These are phyloP conservation scores for Raja brachyura DNA, from an alignment of 2,113 vertebrate species.

Conservation along the genomic window DNA sequence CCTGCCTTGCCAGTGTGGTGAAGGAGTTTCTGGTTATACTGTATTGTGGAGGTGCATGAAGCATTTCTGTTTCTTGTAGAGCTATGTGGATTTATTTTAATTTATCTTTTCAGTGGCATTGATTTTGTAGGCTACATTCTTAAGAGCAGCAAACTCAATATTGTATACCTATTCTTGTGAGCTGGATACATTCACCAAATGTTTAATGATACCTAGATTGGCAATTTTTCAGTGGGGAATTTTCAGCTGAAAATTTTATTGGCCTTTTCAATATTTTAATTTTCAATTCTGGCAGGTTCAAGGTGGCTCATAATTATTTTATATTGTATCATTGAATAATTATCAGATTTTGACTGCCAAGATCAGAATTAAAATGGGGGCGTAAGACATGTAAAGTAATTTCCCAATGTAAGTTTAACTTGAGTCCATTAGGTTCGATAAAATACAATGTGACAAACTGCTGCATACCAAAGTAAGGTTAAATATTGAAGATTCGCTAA, in stretches of 20 bases:
- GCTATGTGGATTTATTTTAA: background rate
- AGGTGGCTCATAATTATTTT: background rate
- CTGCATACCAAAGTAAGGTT: background rate
- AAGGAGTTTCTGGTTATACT: background rate
- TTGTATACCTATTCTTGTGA: background rate
- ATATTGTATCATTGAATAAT: background rate
- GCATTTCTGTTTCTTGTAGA: background rate
- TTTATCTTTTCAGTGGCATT: background rate
- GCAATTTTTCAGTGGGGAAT: background rate
- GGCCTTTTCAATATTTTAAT: no score
- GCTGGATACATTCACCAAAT: background rate
- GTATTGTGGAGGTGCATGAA: background rate
- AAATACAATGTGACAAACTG: background rate
- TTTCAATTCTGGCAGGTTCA: no score
- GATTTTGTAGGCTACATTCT: background rate
- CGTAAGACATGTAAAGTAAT: background rate
- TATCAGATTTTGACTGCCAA: background rate
- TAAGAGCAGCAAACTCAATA: background rate
- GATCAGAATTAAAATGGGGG: background rate
- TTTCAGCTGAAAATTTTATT: background rate
- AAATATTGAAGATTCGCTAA: background rate
- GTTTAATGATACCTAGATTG: background rate
- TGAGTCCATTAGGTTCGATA: background rate
- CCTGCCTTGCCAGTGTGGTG: background rate
- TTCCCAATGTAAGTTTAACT: background rate